Base-by-base conservation (phyloP, 2,113 vertebrate species). In the Hylia prasina region DNA sequence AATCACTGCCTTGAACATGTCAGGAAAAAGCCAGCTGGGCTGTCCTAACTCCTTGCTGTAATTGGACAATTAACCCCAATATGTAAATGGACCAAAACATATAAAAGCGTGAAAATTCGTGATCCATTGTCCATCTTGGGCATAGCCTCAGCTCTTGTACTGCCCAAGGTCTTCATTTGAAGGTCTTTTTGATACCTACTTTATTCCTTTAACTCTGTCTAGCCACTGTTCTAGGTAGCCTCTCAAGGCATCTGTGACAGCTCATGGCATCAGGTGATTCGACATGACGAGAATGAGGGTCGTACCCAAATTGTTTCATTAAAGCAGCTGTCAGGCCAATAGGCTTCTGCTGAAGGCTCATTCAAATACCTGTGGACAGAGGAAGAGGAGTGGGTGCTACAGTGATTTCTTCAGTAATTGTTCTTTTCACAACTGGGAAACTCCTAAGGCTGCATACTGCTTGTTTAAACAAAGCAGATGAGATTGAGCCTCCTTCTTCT, bases 101-200 rank as follows among this genome's bases (percentile, higher is more conserved):
- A 8, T 5, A 51, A 51, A 51, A 11, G 24, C 0, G 7, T 53
- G 19, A 64, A 44, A 64, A 44, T 2, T 8, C 4, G 2, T 44
- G 15, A 64, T 1, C 7, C 4, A 0, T 42, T 0, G 0, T 44
- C 48, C 31, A 12, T 30, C 15, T 9, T 44, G 3, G 25, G 15
- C 8, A 2, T 53, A 65, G 31, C 12, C 15, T 35, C 6, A 12
- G 23, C 15, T 53, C 19, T 35, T 44, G 19, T 30, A 19, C 19
- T 35, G 31, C 31, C 20, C 19, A 35, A 42, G 31, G 15, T 42
- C 19, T n/a, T 28, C 18, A 18, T 51, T n/a, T 78, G 37, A 28
- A n/a, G 24, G 14, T 14, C 5, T 42, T 13, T 48, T 64, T 4
- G 22, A 64, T 28, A 13, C 37, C 45, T 14, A n/a, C 47, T 42